phyloP scores from a whole-genome alignment of 2,113 vertebrate genomes.

The Diadophis punctatus region DNA sequence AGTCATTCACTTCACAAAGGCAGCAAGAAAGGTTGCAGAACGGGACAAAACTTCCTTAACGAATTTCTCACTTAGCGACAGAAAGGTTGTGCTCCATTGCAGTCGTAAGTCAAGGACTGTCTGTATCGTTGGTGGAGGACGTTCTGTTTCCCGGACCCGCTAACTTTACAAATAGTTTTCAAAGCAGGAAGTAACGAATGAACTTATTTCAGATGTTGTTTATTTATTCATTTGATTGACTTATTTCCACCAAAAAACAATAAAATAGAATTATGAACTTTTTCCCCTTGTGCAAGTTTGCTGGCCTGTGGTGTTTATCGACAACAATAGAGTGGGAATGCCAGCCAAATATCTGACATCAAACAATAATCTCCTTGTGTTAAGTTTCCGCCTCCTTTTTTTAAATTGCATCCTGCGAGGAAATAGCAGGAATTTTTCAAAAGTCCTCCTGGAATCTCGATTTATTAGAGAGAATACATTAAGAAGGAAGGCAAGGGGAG shows the following conservation, averaged over 20 bases:
- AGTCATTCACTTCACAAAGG: fast-evolving
- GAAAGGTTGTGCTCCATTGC: neutral
- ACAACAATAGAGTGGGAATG: neutral
- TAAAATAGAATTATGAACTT: neutral
- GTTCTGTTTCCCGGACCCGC: neutral
- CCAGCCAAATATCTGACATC: neutral
- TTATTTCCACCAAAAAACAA: neutral
- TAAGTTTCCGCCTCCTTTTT: neutral
- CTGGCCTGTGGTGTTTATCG: neutral
- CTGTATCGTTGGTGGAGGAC: too few relatives aligned
- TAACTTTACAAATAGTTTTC: neutral
- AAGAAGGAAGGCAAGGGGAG: neutral
- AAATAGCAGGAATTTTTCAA: neutral
- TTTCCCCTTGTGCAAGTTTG: neutral
- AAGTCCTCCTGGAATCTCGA: neutral
- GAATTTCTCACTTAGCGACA: neutral
- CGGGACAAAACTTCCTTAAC: neutral
- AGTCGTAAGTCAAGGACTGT: neutral
- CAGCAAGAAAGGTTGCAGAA: neutral
- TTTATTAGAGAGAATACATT: neutral
- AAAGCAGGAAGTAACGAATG: neutral
- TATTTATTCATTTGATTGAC: neutral
- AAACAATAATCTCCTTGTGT: neutral
- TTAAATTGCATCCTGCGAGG: neutral
- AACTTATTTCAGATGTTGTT: neutral